These are phyloP conservation scores for Trogon surrucura DNA, from an alignment of 2,113 vertebrate genomes.

Conservation along the genomic window DNA sequence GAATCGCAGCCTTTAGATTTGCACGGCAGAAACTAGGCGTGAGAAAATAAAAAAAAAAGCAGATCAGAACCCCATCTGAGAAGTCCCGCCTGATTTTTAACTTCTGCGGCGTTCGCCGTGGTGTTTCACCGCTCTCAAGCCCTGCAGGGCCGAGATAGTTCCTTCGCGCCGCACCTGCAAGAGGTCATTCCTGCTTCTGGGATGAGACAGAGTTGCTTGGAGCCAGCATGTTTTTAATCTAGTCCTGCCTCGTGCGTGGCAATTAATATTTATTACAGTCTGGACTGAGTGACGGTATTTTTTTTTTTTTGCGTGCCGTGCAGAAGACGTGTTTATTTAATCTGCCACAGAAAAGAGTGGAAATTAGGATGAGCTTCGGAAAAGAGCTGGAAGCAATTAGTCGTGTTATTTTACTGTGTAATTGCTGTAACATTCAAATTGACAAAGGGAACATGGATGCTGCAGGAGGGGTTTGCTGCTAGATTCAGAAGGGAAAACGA, in stretches of 20 bases:
- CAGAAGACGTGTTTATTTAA: constrained; percentile 45
- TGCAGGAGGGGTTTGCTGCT: not conserved
- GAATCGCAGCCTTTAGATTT: fast-evolving
- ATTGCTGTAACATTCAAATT: constrained; percentile 16
- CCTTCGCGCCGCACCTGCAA: not conserved
- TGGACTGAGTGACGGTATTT: not conserved
- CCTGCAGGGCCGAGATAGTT: not conserved
- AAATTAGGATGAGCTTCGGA: constrained; percentile 55
- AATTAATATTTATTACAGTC: constrained; percentile 44
- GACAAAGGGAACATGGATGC: constrained; percentile 19
- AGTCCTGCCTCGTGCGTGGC: not conserved
- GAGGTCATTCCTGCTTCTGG: not conserved
- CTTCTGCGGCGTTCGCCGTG: fast-evolving
- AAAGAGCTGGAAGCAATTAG: constrained; percentile 64
- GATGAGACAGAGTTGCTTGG: not conserved
- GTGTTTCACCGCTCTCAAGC: not conserved
- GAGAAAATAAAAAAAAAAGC: not conserved
- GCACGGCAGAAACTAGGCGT: not conserved
- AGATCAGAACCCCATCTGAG: not conserved
- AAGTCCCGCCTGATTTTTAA: fast-evolving
- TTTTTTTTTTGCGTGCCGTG: constrained; percentile 1
- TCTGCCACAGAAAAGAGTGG: constrained; percentile 38
- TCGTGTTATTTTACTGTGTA: constrained; percentile 41
- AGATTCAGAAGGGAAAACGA: not conserved
- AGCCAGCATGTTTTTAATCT: constrained; percentile 6